Evolutionary conservation across 2,797 vertebrate genomes (phyloP), one percentile per base, ranked within the genome.

Genomic region (Chelon labrosus): DNA sequence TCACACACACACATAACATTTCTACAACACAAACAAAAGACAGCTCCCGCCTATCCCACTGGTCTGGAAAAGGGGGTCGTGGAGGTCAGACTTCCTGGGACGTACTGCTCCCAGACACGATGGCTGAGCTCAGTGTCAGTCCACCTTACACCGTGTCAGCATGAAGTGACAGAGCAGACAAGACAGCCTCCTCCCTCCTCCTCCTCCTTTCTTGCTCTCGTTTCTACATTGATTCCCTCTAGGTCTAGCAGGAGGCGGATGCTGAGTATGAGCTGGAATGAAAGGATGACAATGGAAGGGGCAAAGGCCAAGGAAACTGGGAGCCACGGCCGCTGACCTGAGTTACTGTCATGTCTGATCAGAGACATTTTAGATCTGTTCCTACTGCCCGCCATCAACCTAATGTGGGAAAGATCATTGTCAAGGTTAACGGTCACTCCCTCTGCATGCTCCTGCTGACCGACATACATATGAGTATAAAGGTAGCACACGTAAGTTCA

Each of bases 361-460:
- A 83, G 83, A 89, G 84, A 84, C 82, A 73, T 85, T 83, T 87
- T 79, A 88, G 82, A 91, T 91, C 89, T 86, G 88, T 91, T 91
- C 82, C 87, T 90, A 89, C 92, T 91, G 93, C 95, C 94, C 93
- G 89, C 90, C 88, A 93, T 93, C 87, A 94, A 96, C 91, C 84
- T 77, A 55, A 47, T 19, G 54, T 60, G 73, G 56, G 81, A 82
- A 92, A 95, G 90, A 91, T 93, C 94, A 94, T 93, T 93, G 95
- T 96, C 93, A 88, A 93, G 95, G 95, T 96, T 92, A 94, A 93
- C 94, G 94, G 95, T 96, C 93, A 91, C 87, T 92, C 90, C 80
- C 74, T 72, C 56, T 74, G 67, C 70, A 61, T 63, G 59, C 22
- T 61, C 60, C 65, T 57, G 65, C 35, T 76, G 83, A 73, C 62